These are phyloP conservation scores for Nebria salina DNA, from an alignment of 2,888 invertebrate species.

Conservation along the genomic window DNA sequence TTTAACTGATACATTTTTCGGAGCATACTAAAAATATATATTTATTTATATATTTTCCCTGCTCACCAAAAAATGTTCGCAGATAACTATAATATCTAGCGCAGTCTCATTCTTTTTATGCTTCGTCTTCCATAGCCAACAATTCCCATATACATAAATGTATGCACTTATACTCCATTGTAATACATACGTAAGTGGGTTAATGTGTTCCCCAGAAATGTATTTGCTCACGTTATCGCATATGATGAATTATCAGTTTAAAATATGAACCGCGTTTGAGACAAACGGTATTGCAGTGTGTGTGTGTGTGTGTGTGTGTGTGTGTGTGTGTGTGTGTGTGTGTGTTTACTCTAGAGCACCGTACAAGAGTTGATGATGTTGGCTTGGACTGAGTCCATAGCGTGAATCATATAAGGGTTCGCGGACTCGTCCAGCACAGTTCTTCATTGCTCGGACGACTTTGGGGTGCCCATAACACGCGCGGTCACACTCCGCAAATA, in stretches of 20 bases:
- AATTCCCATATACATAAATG: too few relatives aligned
- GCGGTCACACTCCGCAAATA: slow-evolving; percentile 58
- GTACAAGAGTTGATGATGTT: slow-evolving; percentile 31
- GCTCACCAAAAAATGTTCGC: too few relatives aligned
- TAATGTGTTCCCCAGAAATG: neutral
- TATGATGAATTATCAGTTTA: neutral
- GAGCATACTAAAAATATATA: too few relatives aligned
- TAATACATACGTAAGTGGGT: neutral
- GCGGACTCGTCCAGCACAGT: neutral
- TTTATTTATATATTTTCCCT: too few relatives aligned
- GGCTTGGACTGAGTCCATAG: slow-evolving; percentile 14
- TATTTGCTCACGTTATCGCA: neutral
- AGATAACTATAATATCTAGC: too few relatives aligned
- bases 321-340: neutral
- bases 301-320: neutral
- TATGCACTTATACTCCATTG: too few relatives aligned
- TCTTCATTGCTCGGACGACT: slow-evolving; percentile 13
- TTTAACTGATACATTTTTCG: too few relatives aligned
- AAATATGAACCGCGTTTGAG: neutral
- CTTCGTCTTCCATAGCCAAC: too few relatives aligned
- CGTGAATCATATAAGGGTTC: slow-evolving; percentile 28
- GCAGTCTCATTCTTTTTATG: too few relatives aligned
- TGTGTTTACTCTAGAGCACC: neutral
- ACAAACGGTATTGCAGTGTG: neutral
- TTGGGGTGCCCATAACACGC: slow-evolving; percentile 52